These are phyloP conservation scores for Pangasius krempfi DNA, from an alignment of 2,797 vertebrate genomes.

Conservation along the genomic window DNA sequence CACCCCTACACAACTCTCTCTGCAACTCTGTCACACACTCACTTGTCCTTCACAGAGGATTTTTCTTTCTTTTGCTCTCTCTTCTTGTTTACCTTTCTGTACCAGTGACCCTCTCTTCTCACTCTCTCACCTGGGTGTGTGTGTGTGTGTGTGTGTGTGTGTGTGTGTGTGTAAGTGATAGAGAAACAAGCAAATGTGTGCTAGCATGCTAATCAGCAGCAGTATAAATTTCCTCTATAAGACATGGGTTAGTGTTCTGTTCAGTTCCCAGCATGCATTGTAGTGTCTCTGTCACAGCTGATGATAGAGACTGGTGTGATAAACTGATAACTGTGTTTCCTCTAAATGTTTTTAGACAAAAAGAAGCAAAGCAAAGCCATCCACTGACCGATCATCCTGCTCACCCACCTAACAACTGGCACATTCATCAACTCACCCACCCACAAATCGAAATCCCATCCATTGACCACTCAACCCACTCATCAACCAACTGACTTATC, in stretches of 20 bases:
- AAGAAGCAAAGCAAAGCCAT: neutral
- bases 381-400: neutral
- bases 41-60: conserved; percentile 50
- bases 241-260: conserved; percentile 22
- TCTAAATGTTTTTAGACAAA: neutral
- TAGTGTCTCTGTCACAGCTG: neutral
- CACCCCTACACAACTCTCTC: conserved; percentile 21
- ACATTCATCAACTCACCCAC: neutral
- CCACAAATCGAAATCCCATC: neutral
- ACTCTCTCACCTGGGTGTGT: neutral
- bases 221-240: conserved; percentile 19
- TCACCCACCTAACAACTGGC: neutral
- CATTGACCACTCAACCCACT: neutral
- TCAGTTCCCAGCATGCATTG: conserved; percentile 41
- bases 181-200: conserved; percentile 17
- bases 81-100: conserved; percentile 24
- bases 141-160: conserved; percentile 25
- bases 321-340: neutral
- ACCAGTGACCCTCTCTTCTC: neutral
- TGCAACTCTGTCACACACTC: conserved; percentile 33
- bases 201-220: conserved; percentile 47
- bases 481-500: neutral
- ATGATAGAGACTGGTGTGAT: neutral
- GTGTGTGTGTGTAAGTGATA: neutral
- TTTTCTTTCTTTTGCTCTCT: conserved; percentile 24